phyloP scores from a whole-genome alignment of 1,140 invertebrate genomes.

The Pseudoatta argentina region DNA sequence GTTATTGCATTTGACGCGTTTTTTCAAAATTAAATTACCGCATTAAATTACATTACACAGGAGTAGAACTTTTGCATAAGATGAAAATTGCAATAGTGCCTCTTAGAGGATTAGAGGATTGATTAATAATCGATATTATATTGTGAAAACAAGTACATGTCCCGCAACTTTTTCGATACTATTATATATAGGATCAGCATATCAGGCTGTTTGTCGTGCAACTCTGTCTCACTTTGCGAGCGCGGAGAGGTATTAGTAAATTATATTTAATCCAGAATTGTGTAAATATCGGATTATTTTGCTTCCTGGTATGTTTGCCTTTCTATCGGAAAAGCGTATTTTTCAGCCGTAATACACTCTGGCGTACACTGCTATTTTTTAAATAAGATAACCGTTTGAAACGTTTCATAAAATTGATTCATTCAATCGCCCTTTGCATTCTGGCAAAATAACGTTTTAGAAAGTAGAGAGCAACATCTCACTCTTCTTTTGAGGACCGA shows the following conservation, averaged over 20 bases:
- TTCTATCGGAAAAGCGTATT: conserved; percentile 10
- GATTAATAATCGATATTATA: conserved; percentile 31
- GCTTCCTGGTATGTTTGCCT: neutral
- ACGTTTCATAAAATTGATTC: neutral
- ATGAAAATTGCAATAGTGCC: conserved; percentile 8
- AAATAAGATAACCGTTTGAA: neutral
- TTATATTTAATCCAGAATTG: conserved; percentile 19
- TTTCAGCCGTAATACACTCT: neutral
- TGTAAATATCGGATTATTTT: conserved; percentile 13
- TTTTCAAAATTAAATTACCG: neutral
- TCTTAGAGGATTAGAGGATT: conserved; percentile 4
- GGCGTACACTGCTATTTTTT: neutral
- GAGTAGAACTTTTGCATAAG: conserved; percentile 13
- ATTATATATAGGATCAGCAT: neutral
- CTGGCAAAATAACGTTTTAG: neutral
- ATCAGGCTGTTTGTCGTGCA: neutral
- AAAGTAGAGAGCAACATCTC: neutral
- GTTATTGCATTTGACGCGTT: conserved; percentile 43
- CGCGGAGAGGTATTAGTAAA: conserved; percentile 3
- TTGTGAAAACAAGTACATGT: neutral
- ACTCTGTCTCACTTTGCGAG: neutral
- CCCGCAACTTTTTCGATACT: too few species aligned
- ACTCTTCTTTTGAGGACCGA: too few species aligned
- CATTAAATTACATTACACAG: conserved; percentile 20
- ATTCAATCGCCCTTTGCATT: neutral